A percentile compares a stretch with the other conserved stretches of the same genome.
Conservation (phyloP, 2,888 invertebrate species). For the Anthrax anthrax region DNA sequence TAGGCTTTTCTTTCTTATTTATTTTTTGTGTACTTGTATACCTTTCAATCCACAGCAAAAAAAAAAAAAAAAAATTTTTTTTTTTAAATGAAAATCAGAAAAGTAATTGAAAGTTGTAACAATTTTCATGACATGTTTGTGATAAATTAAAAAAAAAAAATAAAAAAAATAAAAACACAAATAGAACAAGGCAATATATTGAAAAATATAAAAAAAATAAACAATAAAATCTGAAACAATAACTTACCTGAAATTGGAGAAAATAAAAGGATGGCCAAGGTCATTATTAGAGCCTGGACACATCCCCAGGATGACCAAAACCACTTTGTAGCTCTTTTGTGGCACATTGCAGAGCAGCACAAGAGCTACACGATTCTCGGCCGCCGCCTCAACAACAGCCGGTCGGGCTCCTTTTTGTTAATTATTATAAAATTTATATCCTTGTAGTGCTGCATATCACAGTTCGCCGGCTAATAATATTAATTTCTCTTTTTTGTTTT, state of each 20-base stretch:
- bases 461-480: slow-evolving; percentile 10
- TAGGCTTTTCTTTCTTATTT: no score
- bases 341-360: slow-evolving; percentile 12
- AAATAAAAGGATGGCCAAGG: slow-evolving; percentile 15
- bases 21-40: no score
- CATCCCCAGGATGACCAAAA: slow-evolving; percentile 16
- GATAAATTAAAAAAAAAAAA: no score
- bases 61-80: no score
- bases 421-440: slow-evolving; percentile 12
- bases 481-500: slow-evolving; percentile 1
- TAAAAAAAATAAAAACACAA: no score
- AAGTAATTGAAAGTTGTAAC: no score
- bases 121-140: no score
- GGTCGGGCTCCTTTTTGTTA: slow-evolving; percentile 14
- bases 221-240: no score
- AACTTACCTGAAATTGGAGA: slow-evolving; percentile 11
- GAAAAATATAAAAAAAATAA: no score
- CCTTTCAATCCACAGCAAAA: no score
- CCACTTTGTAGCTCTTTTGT: slow-evolving; percentile 12
- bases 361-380: slow-evolving; percentile 16
- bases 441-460: slow-evolving; percentile 15
- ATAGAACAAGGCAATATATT: no score
- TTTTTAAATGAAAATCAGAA: no score
- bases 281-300: slow-evolving; percentile 15
- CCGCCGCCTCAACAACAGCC: slow-evolving; percentile 14